phyloP scores from a whole-genome alignment of 2,113 vertebrate genomes.

The Solenodon paradoxus region DNA sequence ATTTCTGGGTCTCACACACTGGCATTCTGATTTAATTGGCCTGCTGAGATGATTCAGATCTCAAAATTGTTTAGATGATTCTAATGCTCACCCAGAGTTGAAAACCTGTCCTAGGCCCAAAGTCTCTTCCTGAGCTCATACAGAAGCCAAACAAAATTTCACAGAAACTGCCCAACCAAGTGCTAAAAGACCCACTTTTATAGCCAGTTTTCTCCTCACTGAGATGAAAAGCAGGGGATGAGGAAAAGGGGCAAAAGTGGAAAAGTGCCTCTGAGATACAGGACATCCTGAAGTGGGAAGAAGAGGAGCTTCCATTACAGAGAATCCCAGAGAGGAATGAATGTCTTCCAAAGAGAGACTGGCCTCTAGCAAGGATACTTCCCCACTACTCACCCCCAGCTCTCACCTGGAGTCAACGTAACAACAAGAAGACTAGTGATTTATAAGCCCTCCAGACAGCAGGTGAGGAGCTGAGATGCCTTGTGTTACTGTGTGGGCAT shows the following conservation, averaged over 20 bases:
- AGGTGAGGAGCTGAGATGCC: no score
- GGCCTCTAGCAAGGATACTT: background rate
- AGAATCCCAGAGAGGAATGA: background rate
- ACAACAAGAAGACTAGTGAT: background rate
- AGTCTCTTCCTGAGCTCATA: background rate
- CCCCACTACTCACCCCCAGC: background rate
- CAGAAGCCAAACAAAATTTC: background rate
- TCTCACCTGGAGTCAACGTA: background rate
- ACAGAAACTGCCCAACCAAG: background rate
- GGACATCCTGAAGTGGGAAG: background rate
- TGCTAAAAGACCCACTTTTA: background rate
- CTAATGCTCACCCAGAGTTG: background rate
- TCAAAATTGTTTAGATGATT: background rate
- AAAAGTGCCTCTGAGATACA: background rate
- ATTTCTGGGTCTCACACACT: background rate
- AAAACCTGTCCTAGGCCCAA: background rate
- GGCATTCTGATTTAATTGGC: background rate
- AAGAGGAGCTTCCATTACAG: background rate
- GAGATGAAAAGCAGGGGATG: background rate
- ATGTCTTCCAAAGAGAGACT: background rate
- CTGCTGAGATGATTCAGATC: background rate
- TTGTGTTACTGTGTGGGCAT: background rate
- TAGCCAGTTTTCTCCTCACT: background rate
- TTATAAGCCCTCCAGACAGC: background rate
- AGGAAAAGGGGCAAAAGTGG: background rate